Percentiles rank a stretch among this genome's conserved stretches.
phyloP scores from a whole-genome alignment of 2,113 vertebrate species.

The Danionella cerebrum region DNA sequence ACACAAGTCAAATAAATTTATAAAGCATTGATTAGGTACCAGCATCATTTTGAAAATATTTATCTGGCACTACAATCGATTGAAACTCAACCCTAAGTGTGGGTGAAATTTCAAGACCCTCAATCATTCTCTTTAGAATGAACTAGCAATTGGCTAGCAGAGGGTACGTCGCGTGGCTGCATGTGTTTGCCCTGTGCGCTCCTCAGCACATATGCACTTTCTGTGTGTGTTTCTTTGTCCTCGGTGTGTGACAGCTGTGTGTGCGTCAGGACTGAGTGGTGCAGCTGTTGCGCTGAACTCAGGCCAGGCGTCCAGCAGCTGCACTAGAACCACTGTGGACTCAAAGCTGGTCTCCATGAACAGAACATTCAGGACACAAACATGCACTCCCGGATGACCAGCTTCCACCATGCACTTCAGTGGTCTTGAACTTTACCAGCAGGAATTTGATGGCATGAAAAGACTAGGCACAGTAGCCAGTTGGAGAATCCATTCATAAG shows the following conservation, averaged over 20 bases:
- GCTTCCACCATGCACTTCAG: too few species aligned
- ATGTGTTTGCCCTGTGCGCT: conserved; percentile 6
- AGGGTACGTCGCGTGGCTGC: conserved; percentile 46
- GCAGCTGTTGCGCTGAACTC: conserved; percentile 24
- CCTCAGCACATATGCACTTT: not conserved
- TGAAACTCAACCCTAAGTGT: too few species aligned
- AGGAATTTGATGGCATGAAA: too few species aligned
- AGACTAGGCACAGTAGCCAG: too few species aligned
- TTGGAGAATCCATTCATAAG: too few species aligned
- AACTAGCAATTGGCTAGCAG: conserved; percentile 47
- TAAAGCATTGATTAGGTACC: too few species aligned
- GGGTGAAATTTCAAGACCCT: too few species aligned
- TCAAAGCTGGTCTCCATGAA: not conserved
- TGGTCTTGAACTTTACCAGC: not conserved
- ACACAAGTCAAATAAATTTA: too few species aligned
- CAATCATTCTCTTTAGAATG: conserved; percentile 32
- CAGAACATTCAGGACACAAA: not conserved
- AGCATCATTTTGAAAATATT: too few species aligned
- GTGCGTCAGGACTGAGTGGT: conserved; percentile 7
- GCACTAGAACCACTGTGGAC: conserved; percentile 31
- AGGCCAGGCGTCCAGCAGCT: conserved; percentile 16
- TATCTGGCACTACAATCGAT: too few species aligned
- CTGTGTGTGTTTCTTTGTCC: conserved; percentile 6
- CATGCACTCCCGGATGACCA: not conserved
- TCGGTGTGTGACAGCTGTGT: conserved; percentile 29